phyloP scores from a whole-genome alignment of 1,140 invertebrate genomes.

The Hypsibius dujardini region DNA sequence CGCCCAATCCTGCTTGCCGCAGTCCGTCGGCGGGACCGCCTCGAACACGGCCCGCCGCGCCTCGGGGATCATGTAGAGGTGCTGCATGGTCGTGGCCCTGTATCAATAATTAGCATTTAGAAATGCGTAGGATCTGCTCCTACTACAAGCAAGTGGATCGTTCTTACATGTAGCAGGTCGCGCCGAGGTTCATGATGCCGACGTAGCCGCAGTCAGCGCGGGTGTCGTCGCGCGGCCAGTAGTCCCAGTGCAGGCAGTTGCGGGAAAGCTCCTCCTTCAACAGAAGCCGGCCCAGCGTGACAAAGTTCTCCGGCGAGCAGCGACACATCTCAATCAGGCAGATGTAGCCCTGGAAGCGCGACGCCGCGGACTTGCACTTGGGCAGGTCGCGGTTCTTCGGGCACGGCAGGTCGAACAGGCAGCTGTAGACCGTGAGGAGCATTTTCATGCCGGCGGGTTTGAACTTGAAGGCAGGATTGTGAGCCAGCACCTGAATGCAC shows the following conservation, averaged over 20 bases:
- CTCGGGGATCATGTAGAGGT: conserved; percentile 87
- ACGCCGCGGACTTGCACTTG: conserved; percentile 73
- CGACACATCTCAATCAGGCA: conserved; percentile 67
- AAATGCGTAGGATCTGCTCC: background rate
- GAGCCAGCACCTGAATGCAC: conserved; percentile 43
- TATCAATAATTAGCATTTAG: conserved; percentile 42
- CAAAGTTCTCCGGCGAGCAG: conserved; percentile 64
- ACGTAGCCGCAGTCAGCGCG: conserved; percentile 81
- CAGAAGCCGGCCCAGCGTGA: conserved; percentile 44
- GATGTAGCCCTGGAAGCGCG: conserved; percentile 71
- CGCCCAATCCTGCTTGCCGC: background rate
- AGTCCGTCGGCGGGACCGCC: conserved; percentile 28
- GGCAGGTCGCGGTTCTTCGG: conserved; percentile 63
- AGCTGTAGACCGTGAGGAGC: conserved; percentile 54
- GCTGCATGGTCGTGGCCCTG: conserved; percentile 90
- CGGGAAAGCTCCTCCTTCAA: background rate
- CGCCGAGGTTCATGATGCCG: conserved; percentile 74
- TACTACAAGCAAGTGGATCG: too few relatives aligned
- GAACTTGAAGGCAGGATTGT: conserved; percentile 65
- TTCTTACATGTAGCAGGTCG: background rate
- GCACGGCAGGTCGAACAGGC: conserved; percentile 70
- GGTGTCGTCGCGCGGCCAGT: conserved; percentile 87
- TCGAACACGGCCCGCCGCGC: conserved; percentile 59
- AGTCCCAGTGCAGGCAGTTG: conserved; percentile 61
- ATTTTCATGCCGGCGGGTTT: conserved; percentile 51